phyloP scores from a whole-genome alignment of 64 coral and sea anemone species.

The Stylophora pistillata region DNA sequence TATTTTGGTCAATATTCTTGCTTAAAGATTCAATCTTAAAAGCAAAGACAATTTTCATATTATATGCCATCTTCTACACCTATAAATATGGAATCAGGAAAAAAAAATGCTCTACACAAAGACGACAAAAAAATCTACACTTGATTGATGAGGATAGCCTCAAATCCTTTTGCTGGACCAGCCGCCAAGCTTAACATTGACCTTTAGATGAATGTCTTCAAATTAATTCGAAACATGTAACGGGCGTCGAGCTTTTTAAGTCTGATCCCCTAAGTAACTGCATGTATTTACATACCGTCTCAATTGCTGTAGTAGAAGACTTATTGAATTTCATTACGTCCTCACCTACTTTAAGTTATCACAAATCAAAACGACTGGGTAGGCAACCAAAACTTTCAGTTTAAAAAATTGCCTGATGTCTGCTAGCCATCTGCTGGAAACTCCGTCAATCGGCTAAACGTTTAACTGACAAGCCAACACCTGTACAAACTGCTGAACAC shows the following conservation, averaged over 20 bases:
- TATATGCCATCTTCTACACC: no score
- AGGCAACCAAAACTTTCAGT: not conserved
- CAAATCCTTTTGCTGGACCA: no score
- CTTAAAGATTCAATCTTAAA: no score
- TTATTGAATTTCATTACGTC: not conserved
- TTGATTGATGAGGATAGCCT: no score
- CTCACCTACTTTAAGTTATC: not conserved
- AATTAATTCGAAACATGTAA: not conserved
- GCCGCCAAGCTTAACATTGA: no score
- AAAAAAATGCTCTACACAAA: no score
- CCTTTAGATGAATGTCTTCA: no score
- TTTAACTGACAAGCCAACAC: not conserved
- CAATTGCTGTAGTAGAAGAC: not conserved
- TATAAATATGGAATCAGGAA: no score
- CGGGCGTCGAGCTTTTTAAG: not conserved
- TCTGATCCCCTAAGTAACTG: not conserved
- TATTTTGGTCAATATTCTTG: no score
- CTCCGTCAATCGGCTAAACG: not conserved
- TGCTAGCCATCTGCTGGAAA: conserved; percentile 12
- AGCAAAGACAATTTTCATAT: no score
- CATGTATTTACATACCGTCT: not conserved
- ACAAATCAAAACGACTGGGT: not conserved
- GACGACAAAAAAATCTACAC: no score
- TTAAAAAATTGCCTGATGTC: not conserved
- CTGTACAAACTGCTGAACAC: not conserved